These are phyloP conservation scores for Pelecanoides urinatrix DNA, from an alignment of 2,113 vertebrate genomes.

Conservation along the genomic window DNA sequence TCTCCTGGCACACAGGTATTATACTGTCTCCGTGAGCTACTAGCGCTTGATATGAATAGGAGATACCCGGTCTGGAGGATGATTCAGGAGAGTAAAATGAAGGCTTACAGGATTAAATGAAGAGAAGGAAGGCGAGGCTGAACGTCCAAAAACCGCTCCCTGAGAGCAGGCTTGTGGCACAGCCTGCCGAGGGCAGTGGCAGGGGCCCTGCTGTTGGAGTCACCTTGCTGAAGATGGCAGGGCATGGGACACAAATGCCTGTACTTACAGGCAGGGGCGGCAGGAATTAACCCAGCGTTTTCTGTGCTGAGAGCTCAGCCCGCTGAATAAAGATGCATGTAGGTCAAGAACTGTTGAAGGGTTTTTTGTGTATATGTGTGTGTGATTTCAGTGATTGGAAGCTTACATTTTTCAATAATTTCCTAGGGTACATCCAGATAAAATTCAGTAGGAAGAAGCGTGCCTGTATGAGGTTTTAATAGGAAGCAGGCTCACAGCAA, in stretches of 20 bases:
- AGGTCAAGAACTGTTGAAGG: background rate
- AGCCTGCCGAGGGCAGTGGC: background rate
- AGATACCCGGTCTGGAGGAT: background rate
- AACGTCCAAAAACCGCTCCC: background rate
- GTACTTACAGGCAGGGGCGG: background rate
- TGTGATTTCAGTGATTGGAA: background rate
- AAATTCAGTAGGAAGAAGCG: background rate
- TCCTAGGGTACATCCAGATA: background rate
- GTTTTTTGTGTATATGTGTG: background rate
- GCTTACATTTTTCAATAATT: background rate
- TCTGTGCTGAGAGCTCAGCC: background rate
- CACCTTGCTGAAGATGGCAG: fast-evolving
- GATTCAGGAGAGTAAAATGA: background rate
- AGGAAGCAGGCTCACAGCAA: background rate
- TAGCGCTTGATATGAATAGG: background rate
- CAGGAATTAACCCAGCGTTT: background rate
- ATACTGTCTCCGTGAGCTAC: background rate
- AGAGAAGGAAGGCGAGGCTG: background rate
- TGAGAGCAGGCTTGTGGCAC: background rate
- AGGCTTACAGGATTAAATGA: background rate
- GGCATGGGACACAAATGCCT: background rate
- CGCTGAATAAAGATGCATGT: background rate
- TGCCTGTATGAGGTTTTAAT: background rate
- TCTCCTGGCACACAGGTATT: background rate
- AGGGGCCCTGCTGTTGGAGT: background rate